phyloP scores from a whole-genome alignment of 2,113 vertebrate species.

The Ahaetulla prasina region DNA sequence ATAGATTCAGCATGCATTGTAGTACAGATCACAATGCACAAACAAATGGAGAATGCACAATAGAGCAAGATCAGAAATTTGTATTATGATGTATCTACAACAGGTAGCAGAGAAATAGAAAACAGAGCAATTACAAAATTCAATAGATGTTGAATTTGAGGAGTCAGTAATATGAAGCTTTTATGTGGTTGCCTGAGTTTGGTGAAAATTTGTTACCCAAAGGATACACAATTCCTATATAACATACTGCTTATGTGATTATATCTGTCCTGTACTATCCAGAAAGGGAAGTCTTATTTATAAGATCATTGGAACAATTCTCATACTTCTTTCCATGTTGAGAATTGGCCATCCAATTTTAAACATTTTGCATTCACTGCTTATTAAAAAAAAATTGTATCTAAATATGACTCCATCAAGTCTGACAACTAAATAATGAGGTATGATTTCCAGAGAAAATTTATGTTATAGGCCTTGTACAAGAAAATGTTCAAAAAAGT shows the following conservation, averaged over 20 bases:
- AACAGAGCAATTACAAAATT: neutral
- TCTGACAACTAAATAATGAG: neutral
- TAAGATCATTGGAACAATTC: neutral
- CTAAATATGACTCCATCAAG: conserved; percentile 17
- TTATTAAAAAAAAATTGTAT: neutral
- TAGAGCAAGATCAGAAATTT: neutral
- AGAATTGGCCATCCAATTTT: neutral
- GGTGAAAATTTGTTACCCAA: neutral
- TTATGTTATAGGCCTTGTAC: neutral
- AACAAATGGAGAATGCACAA: neutral
- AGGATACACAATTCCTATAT: neutral
- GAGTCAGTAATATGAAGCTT: neutral
- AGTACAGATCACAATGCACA: neutral
- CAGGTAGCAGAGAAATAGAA: neutral
- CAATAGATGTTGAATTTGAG: neutral
- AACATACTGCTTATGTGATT: neutral
- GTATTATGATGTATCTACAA: neutral
- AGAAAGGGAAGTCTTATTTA: neutral
- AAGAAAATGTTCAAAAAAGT: neutral
- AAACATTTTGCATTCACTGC: neutral
- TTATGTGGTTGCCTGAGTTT: neutral
- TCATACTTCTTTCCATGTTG: neutral
- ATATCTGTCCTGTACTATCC: neutral
- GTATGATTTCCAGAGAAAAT: conserved; percentile 5
- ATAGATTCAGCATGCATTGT: neutral